Base-by-base conservation (phyloP, 1,140 invertebrate species). In the Cyclina sinensis region DNA sequence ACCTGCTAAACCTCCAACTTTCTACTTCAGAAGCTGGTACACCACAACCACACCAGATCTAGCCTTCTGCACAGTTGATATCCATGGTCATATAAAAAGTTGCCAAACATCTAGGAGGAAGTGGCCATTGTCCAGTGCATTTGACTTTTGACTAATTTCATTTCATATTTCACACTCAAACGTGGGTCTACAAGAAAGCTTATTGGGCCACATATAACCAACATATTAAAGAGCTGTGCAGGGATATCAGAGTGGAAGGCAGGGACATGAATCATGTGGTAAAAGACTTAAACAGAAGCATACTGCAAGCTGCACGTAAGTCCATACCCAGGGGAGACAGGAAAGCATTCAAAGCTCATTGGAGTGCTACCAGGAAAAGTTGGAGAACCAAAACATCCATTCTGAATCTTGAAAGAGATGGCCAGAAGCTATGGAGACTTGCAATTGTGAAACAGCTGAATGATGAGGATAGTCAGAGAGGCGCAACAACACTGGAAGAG, bases 151-250 rank as follows among this genome's bases (percentile, higher is more conserved):
- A 73, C 27, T 21, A 48, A 51, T 32, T 3, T 54, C 2, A n/a
- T n/a, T 21, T 11, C 24, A 32, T 18, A 48, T 27, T n/a, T 7
- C 35, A 14, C 1, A 16, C 4, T n/a, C 35, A 18, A 9, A 43
- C 68, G 48, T 73, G 65, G 82, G 74, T 74, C 46, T 85, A 54
- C 68, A 85, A 85, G 65, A 70, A 70, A 37, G 65, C 65, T 18
- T 18, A 70, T 0, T 70, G 32, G 65, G 21, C 7, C 30, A 21
- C 46, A 73, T 48, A 54, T 30, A 5, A 21, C 14, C 0, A 27
- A 0, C 2, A 7, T 5, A 80, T 3, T 59, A 32, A 80, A 18
- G n/a, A 7, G 0, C 51, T 59, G 51, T 59, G 74, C 4, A 43
- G 43, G 14, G 14, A 43, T 43, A 43, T 43, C 4, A 4, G 43